These are phyloP conservation scores for Pitta sordida DNA, from an alignment of 2,113 vertebrate genomes.

Conservation along the genomic window DNA sequence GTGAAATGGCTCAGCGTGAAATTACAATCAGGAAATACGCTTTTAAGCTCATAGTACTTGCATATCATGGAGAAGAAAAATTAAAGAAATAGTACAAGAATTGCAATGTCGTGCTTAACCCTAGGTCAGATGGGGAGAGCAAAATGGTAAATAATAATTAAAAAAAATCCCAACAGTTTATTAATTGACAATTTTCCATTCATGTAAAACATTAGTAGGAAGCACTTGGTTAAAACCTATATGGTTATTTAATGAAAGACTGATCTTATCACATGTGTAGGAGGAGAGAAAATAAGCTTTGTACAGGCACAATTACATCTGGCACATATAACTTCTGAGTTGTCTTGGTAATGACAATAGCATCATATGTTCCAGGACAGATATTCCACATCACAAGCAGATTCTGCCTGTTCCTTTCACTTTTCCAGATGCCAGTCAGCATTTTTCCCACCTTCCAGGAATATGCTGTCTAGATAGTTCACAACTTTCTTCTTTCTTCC, in stretches of 20 bases:
- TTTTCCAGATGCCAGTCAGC: neutral
- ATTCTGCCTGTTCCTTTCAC: neutral
- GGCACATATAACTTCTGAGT: neutral
- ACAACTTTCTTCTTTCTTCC: neutral
- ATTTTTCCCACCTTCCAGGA: neutral
- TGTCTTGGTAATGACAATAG: neutral
- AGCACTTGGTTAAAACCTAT: neutral
- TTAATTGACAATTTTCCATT: neutral
- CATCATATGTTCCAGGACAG: neutral
- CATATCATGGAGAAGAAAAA: neutral
- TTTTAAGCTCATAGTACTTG: neutral
- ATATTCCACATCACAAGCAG: neutral
- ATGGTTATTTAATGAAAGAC: neutral
- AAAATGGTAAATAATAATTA: neutral
- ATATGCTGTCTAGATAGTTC: neutral
- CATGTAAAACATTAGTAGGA: neutral
- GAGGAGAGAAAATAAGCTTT: neutral
- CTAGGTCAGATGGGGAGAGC: neutral
- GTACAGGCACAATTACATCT: neutral
- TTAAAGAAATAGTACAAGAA: neutral
- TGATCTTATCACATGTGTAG: neutral
- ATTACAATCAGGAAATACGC: neutral
- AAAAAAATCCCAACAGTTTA: rapidly evolving
- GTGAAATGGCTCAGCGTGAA: neutral
- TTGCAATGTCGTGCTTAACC: neutral